Evolutionary conservation across 2,888 invertebrate species (phyloP).

Genomic region (Tigriopus californicus): DNA sequence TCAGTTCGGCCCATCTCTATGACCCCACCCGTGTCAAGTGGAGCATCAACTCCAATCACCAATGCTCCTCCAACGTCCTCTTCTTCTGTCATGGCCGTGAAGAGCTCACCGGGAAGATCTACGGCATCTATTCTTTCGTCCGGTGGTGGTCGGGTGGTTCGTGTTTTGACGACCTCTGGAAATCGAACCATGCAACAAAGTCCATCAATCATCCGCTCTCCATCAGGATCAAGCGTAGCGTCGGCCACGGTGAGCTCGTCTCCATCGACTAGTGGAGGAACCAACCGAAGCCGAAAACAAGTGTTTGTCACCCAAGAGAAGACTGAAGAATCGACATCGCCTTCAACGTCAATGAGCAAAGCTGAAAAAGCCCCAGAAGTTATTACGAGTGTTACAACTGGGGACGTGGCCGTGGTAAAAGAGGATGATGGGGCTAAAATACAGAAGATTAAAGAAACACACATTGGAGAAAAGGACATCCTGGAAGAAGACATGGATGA

Average conservation of each 20-base stretch:
- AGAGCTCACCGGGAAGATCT: no score
- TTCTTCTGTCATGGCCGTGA: not conserved
- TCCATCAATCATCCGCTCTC: not conserved
- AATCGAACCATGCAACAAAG: no score
- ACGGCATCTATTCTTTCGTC: not conserved
- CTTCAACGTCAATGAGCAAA: not conserved
- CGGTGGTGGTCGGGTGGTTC: not conserved
- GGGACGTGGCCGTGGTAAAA: no score
- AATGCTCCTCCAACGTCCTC: not conserved
- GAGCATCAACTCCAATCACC: not conserved
- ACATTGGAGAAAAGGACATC: not conserved
- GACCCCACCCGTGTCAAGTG: no score
- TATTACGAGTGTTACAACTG: not conserved
- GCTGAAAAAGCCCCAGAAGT: not conserved
- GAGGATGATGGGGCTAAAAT: no score
- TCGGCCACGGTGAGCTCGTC: not conserved
- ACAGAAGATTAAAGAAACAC: no score
- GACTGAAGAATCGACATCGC: not conserved
- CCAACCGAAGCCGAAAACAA: not conserved
- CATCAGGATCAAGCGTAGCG: no score
- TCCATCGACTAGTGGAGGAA: not conserved
- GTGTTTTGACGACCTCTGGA: not conserved
- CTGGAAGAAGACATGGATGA: conserved; percentile 9
- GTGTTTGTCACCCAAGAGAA: not conserved
- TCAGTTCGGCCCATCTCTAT: no score